Conservation (phyloP, 2,113 vertebrate species). For the Platichthys stellatus region DNA sequence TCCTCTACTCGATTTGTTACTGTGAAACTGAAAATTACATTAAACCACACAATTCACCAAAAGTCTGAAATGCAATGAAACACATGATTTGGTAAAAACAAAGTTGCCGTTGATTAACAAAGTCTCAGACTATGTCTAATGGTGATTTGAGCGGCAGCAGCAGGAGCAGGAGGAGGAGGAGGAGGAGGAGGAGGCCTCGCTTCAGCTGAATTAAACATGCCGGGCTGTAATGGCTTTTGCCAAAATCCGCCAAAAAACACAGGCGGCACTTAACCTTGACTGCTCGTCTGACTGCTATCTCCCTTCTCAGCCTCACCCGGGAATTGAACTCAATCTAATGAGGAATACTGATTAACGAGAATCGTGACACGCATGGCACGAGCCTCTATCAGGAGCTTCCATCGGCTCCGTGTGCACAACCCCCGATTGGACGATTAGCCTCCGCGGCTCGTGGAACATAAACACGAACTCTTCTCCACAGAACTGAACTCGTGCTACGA, state of each 20-base stretch:
- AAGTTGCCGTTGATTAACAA: slow-evolving; percentile 6
- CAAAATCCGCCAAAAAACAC: slow-evolving; percentile 29
- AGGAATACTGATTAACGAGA: slow-evolving; percentile 63
- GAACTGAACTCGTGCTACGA: no score
- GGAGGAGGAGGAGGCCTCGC: background rate
- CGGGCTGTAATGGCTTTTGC: slow-evolving; percentile 36
- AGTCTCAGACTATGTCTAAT: slow-evolving; percentile 9
- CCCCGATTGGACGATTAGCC: no score
- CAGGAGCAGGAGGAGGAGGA: no score
- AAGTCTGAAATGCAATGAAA: slow-evolving; percentile 1
- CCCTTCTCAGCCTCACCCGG: slow-evolving; percentile 45
- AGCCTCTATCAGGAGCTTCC: slow-evolving; percentile 27
- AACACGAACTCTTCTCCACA: no score
- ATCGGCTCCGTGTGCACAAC: no score
- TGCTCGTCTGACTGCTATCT: slow-evolving; percentile 47
- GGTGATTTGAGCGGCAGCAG: slow-evolving; percentile 15
- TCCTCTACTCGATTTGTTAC: background rate
- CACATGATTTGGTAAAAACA: background rate
- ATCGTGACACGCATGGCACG: slow-evolving; percentile 27
- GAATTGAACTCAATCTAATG: slow-evolving; percentile 62
- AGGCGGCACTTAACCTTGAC: slow-evolving; percentile 48
- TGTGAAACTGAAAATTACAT: background rate
- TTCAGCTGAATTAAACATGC: slow-evolving; percentile 29
- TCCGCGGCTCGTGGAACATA: no score
- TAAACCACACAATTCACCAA: background rate